Conservation (phyloP, 1,140 invertebrate species). For the Spodoptera litura region DNA sequence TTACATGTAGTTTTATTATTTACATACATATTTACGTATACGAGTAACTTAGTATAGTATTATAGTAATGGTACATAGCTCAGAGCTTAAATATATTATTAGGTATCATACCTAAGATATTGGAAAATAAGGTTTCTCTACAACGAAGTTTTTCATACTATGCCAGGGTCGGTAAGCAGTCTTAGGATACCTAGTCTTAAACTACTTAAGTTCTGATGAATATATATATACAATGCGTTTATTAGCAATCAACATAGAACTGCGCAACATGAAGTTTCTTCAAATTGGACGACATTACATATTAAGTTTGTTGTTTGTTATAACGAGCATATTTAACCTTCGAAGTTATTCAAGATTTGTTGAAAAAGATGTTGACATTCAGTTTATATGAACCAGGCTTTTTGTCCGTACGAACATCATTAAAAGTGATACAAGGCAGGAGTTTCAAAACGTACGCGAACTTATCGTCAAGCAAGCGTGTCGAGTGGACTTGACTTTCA, state of each 20-base stretch:
- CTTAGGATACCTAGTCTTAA: neutral
- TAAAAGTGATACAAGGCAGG: too few relatives aligned
- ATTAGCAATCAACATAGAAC: too few relatives aligned
- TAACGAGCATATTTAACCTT: slow-evolving; percentile 2
- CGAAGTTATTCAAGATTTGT: too few relatives aligned
- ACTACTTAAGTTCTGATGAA: too few relatives aligned
- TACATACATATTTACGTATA: slow-evolving; percentile 35
- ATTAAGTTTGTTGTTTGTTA: neutral
- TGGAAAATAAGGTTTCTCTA: neutral
- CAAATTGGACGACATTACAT: neutral
- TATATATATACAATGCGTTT: too few relatives aligned
- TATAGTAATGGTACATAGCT: neutral
- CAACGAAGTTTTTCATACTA: too few relatives aligned
- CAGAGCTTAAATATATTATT: slow-evolving; percentile 5
- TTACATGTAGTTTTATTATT: slow-evolving; percentile 35
- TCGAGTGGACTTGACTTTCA: too few relatives aligned
- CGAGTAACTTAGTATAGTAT: slow-evolving; percentile 19
- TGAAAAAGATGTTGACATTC: too few relatives aligned
- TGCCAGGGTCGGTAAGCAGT: neutral
- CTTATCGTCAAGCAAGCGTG: too few relatives aligned
- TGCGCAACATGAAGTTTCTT: too few relatives aligned
- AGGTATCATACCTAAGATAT: neutral
- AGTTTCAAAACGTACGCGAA: too few relatives aligned
- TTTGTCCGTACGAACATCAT: neutral
- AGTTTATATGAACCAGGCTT: neutral